phyloP scores from a whole-genome alignment of 2,888 invertebrate genomes.

The Pollenia griseotomentosa region DNA sequence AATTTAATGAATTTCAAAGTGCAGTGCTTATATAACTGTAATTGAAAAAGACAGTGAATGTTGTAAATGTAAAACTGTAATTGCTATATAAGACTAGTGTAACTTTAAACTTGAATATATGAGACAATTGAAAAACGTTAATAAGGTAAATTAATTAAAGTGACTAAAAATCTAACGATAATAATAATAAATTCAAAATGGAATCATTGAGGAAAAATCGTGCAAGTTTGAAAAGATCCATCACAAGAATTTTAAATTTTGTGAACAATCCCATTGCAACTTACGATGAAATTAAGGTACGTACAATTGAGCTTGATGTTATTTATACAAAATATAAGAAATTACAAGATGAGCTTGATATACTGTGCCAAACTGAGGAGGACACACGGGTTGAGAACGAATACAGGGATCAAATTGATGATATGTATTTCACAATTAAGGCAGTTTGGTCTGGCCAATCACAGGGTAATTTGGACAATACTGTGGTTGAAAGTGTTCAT shows the following conservation, averaged over 20 bases:
- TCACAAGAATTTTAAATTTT: not conserved
- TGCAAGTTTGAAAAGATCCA: not conserved
- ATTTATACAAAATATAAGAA: constrained; percentile 23
- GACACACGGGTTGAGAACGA: not conserved
- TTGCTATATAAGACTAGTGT: no score
- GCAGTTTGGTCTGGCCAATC: constrained; percentile 15
- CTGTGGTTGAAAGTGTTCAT: not conserved
- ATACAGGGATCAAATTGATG: constrained; percentile 13
- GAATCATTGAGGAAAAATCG: no score
- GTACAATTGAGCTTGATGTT: constrained; percentile 9
- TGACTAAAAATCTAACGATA: no score
- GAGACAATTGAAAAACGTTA: no score
- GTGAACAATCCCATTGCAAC: not conserved
- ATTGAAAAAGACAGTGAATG: no score
- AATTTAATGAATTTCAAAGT: no score
- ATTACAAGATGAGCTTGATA: constrained; percentile 2
- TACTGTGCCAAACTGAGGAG: not conserved
- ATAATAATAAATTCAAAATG: no score
- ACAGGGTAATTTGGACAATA: not conserved
- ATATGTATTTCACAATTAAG: constrained; percentile 22
- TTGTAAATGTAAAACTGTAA: no score
- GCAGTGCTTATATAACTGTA: no score
- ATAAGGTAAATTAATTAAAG: no score
- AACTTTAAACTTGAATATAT: no score
- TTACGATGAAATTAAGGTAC: constrained; percentile 3